Evolutionary conservation across 2,888 invertebrate genomes (phyloP), one percentile per base, ranked within the genome.

Genomic region (Troglohyphantes excavatus): DNA sequence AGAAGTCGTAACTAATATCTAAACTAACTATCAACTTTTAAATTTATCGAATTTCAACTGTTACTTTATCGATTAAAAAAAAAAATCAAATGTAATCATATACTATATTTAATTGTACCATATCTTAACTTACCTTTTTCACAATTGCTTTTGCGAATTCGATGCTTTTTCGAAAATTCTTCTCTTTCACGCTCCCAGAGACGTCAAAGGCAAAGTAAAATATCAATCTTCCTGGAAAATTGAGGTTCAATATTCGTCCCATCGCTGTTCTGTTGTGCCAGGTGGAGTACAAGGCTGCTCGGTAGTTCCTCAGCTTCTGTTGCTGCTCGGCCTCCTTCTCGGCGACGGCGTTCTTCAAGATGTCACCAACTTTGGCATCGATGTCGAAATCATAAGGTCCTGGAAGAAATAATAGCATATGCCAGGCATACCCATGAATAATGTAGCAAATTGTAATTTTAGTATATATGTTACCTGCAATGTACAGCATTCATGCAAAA

Each of bases 161-260:
- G 2, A 91, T 70, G 26, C 89, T 86, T 27, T 33, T 72, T 6
- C 19, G n/a, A 26, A 91, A 89, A 33, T 91, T 82, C 0, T 53
- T n/a, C n/a, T 33, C 17, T 9, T 46, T 67, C 7, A 91, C 78
- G 70, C 91, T 91, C 6, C 91, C 86, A 11, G 91, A 91, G 21
- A 75, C 70, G 65, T 91, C 91, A n/a, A 91, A 91, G 0, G 73
- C 65, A 39, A 91, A 91, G 70, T 91, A 91, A 17, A 91, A 67
- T 21, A 91, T 76, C 6, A 86, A 33, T 17, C 89, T 75, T n/a
- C 85, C 86, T 2, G 75, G 73, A 27, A 46, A 72, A 65, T 70
- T 81, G 21, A 91, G 21, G 26, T 84, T 61, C n/a, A 89, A 23
- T 13, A 23, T 27, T 23, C 83, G 68, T 13, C 59, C 70, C 21